Evolutionary conservation across 2,888 invertebrate genomes (phyloP).

Genomic region (Limnephilus lunatus): DNA sequence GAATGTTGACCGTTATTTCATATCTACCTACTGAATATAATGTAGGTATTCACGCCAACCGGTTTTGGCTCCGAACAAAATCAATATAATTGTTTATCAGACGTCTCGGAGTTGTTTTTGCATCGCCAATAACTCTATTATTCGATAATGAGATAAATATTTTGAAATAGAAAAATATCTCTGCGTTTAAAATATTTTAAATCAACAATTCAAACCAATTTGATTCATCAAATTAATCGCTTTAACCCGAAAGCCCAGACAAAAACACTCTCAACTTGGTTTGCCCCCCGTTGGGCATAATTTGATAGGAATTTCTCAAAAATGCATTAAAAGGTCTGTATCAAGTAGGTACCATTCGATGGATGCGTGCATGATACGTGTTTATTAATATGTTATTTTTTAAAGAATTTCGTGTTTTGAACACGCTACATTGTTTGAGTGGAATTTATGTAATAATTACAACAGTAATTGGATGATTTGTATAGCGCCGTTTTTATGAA

Average conservation of each 20-base stretch:
- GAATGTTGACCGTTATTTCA: not conserved
- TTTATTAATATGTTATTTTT: not conserved
- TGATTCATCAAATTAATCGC: not conserved
- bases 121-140: not conserved
- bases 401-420: not conserved
- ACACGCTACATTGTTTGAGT: too few species aligned
- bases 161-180: not conserved
- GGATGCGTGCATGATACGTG: not conserved
- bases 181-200: not conserved
- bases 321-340: not conserved
- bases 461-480: too few species aligned
- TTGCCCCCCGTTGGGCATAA: not conserved
- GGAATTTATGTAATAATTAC: too few species aligned
- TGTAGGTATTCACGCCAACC: not conserved
- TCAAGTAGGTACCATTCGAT: not conserved
- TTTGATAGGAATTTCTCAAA: not conserved
- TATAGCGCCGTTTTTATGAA: too few species aligned
- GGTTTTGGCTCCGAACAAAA: not conserved
- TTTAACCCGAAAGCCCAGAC: not conserved
- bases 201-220: not conserved
- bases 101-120: not conserved
- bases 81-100: not conserved
- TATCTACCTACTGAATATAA: not conserved
- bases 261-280: not conserved
- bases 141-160: not conserved